Conservation (phyloP, 2,113 vertebrate genomes). For the Tretioscincus oriximinensis region DNA sequence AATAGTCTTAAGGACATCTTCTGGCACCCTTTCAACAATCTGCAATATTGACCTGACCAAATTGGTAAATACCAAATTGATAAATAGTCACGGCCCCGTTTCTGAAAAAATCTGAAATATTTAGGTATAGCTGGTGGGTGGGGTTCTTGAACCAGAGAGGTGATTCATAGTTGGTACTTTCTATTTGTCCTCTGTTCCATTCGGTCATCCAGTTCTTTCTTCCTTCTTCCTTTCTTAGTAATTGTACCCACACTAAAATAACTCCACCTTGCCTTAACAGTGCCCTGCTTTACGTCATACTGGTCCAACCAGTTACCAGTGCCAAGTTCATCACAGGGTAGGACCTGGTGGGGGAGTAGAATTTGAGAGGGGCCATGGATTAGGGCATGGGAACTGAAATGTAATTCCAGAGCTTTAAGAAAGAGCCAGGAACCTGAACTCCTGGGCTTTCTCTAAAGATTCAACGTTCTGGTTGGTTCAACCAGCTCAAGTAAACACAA, state of each 20-base stretch:
- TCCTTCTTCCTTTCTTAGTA: not conserved
- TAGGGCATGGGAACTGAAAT: not conserved
- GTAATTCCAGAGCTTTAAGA: not conserved
- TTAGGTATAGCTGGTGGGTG: not conserved
- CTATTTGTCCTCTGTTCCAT: conserved; percentile 69
- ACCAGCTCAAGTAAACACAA: not conserved
- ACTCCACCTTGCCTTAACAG: not conserved
- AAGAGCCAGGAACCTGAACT: not conserved
- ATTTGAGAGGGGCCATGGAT: not conserved
- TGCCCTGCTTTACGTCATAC: not conserved
- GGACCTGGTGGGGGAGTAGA: not conserved
- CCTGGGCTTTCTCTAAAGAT: not conserved
- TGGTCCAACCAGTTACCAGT: conserved; percentile 1
- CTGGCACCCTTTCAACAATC: not conserved
- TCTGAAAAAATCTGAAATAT: not conserved
- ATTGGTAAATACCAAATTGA: not conserved
- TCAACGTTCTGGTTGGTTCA: not conserved
- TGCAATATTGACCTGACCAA: not conserved
- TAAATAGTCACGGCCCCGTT: not conserved
- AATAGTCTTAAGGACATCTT: not conserved
- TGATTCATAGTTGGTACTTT: conserved; percentile 42
- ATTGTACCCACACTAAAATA: not conserved
- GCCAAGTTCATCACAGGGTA: not conserved
- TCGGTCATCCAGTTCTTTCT: conserved; percentile 42
- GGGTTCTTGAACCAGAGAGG: not conserved